These are phyloP conservation scores for Felis catus DNA, from an alignment of 2,113 vertebrate genomes.

Conservation along the genomic window DNA sequence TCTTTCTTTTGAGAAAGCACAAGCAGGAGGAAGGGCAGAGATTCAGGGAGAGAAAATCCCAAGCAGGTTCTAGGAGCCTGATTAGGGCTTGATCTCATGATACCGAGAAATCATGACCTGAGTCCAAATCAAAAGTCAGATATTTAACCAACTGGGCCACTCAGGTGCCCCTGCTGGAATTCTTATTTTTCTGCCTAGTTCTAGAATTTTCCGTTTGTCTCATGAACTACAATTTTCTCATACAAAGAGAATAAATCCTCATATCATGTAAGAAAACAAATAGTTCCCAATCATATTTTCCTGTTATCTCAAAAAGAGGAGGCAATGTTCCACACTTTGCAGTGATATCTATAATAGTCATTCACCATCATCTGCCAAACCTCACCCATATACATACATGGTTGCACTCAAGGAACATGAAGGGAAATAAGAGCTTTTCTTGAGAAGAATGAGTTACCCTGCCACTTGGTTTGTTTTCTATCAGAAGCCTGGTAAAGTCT, in stretches of 20 bases:
- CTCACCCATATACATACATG: background rate
- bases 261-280: background rate
- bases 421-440: background rate
- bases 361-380: background rate
- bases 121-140: too few relatives aligned
- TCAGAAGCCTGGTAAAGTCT: background rate
- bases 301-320: background rate
- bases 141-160: too few relatives aligned
- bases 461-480: background rate
- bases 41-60: too few relatives aligned
- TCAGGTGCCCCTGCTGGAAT: background rate
- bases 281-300: background rate
- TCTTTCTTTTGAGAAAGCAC: too few relatives aligned
- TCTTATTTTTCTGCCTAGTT: background rate
- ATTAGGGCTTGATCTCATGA: too few relatives aligned
- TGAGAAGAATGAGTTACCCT: background rate
- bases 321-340: background rate
- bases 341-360: background rate
- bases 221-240: background rate
- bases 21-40: too few relatives aligned
- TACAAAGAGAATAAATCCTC: background rate
- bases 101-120: too few relatives aligned
- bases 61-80: too few relatives aligned
- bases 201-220: background rate
- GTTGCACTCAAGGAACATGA: background rate